Evolutionary conservation across 2,888 invertebrate genomes (phyloP), one percentile per base, ranked within the genome.

Genomic region (Pterostichus madidus): DNA sequence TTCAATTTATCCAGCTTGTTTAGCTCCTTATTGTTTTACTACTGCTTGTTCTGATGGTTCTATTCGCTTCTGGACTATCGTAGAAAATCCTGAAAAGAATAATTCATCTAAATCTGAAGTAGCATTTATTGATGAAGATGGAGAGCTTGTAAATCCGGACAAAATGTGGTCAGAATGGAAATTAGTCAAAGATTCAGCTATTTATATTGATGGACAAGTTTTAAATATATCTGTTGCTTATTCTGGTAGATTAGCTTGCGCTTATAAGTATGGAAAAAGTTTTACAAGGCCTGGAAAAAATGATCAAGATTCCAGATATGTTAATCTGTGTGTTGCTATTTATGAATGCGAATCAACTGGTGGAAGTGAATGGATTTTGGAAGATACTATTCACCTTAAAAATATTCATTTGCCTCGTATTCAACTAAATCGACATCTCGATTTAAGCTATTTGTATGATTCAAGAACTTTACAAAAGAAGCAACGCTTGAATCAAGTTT

Each of bases 291-390:
- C 95, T 0, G 95, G 95, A 68, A 94, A 94, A 86, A 93, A 92
- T 85, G 86, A 86, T 75, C 84, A 85, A 64, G 94, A 95, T 84
- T 96, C 96, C 0, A 93, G 97, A 80, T 97, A 95, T 89, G 96
- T 97, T 31, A 97, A 97, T 89, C 91, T 97, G 0, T 96, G 96
- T 90, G 98, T 99, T 6, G 97, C 98, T 61, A 98, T 99, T 85
- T 99, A 98, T 91, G 99, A 99, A 89, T 99, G 99, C 89, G 99
- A 99, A 91, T 99, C 99, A 85, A 98, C 98, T 5, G 99, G 98
- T 73, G 99, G 97, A 83, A 95, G 95, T 52, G 96, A 96, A 87
- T 99, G 99, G 99, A 92, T 98, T 61, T 91, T 98, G 10, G 99
- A 99, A 89, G 99, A 99, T 87, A 97, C 97, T 0, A 98, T 99